These are phyloP conservation scores for Paradoxurus hermaphroditus DNA, from an alignment of 2,113 vertebrate species.

Conservation along the genomic window DNA sequence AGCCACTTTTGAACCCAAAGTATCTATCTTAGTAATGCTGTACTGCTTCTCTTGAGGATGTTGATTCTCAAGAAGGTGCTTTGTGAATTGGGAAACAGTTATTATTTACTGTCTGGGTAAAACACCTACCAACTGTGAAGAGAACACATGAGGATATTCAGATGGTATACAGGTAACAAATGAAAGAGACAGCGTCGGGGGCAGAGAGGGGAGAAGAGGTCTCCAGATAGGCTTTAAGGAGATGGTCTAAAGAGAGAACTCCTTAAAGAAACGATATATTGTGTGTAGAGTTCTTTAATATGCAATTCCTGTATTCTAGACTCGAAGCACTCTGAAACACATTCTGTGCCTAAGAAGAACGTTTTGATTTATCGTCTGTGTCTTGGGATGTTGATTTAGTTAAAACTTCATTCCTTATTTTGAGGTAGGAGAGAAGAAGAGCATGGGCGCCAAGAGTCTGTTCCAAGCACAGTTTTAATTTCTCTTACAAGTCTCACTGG, in stretches of 20 bases:
- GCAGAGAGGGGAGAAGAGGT: neutral
- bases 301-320: neutral
- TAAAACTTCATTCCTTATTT: constrained; percentile 14
- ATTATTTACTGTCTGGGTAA: neutral
- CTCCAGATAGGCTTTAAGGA: neutral
- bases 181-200: neutral
- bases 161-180: neutral
- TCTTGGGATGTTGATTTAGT: neutral
- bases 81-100: neutral
- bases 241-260: neutral
- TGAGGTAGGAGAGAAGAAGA: neutral
- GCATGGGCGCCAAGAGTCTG: neutral
- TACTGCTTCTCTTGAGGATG: neutral
- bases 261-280: neutral
- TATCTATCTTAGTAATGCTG: neutral
- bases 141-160: neutral
- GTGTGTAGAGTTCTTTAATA: neutral
- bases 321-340: neutral
- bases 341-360: neutral
- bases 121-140: neutral
- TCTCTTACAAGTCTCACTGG: neutral
- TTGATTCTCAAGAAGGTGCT: neutral
- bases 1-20: neutral
- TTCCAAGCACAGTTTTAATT: neutral
- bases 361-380: neutral